These are phyloP conservation scores for Muscicapa comitata DNA, from an alignment of 2,797 vertebrate genomes.

Conservation along the genomic window DNA sequence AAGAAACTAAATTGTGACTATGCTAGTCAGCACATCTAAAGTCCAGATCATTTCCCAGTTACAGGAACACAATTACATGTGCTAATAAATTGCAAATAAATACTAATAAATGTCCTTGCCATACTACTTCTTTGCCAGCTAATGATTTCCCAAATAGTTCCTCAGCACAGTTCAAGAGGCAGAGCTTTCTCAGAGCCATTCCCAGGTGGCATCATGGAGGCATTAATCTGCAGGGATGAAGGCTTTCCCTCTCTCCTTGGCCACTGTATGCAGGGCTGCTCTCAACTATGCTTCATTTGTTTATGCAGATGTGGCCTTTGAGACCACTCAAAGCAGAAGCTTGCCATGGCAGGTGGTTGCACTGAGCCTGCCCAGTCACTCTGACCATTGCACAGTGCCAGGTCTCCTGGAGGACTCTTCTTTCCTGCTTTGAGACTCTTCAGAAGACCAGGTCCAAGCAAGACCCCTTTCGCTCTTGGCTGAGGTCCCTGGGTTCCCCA, in stretches of 20 bases:
- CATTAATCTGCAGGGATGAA: fast-evolving
- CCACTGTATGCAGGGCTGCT: fast-evolving
- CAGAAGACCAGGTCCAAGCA: background rate
- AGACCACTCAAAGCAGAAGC: background rate
- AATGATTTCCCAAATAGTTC: background rate
- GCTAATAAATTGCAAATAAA: background rate
- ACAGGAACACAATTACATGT: background rate
- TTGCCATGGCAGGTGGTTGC: background rate
- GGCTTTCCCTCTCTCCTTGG: background rate
- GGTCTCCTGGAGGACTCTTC: background rate
- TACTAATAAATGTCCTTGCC: background rate
- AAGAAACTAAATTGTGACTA: background rate
- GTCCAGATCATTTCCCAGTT: background rate
- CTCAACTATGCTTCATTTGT: background rate
- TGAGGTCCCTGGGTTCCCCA: background rate
- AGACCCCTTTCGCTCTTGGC: background rate
- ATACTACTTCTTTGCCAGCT: background rate
- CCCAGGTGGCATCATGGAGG: background rate
- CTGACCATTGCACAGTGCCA: fast-evolving
- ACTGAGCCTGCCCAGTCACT: background rate
- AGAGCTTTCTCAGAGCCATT: background rate
- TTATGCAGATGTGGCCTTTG: background rate
- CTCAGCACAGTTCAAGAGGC: background rate
- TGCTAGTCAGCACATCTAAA: background rate
- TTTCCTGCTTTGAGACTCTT: background rate